Conservation (phyloP, 2,888 invertebrate species). For the Limnephilus rhombicus region DNA sequence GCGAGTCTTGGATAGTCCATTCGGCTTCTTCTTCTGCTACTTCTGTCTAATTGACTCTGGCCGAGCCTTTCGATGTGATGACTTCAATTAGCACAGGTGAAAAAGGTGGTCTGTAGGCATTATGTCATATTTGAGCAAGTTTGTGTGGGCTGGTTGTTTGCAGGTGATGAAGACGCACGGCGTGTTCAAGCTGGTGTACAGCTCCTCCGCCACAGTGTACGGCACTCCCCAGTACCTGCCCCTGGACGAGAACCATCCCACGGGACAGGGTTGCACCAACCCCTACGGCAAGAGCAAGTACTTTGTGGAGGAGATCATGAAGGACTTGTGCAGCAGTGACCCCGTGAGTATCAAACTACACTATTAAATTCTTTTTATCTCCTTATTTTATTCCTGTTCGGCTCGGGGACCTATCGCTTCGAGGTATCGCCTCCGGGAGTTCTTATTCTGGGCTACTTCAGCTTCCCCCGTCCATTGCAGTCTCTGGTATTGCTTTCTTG, state of each 20-base stretch:
- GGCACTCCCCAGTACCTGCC: slow-evolving; percentile 91
- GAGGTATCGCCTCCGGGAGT: too few relatives aligned
- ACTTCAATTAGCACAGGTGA: too few relatives aligned
- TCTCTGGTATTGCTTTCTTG: too few relatives aligned
- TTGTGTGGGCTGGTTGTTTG: slow-evolving; percentile 66
- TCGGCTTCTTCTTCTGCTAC: too few relatives aligned
- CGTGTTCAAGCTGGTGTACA: slow-evolving; percentile 88
- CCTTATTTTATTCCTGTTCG: too few relatives aligned
- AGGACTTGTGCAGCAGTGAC: slow-evolving; percentile 89
- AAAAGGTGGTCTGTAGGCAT: neutral
- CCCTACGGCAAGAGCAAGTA: slow-evolving; percentile 97
- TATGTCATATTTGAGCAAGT: neutral
- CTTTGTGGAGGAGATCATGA: slow-evolving; percentile 95
- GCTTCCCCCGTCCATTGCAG: too few relatives aligned
- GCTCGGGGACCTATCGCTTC: too few relatives aligned
- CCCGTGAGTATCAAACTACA: slow-evolving; percentile 75
- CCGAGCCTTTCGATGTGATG: too few relatives aligned
- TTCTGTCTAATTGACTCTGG: too few relatives aligned
- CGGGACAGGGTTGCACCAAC: slow-evolving; percentile 90
- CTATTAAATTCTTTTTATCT: neutral
- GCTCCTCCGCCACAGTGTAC: slow-evolving; percentile 96
- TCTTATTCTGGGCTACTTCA: too few relatives aligned
- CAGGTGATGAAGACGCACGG: slow-evolving; percentile 87
- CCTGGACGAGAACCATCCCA: slow-evolving; percentile 89
- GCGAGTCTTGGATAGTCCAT: too few relatives aligned